These are phyloP conservation scores for Endomychus coccineus DNA, from an alignment of 2,888 invertebrate genomes.

Conservation along the genomic window DNA sequence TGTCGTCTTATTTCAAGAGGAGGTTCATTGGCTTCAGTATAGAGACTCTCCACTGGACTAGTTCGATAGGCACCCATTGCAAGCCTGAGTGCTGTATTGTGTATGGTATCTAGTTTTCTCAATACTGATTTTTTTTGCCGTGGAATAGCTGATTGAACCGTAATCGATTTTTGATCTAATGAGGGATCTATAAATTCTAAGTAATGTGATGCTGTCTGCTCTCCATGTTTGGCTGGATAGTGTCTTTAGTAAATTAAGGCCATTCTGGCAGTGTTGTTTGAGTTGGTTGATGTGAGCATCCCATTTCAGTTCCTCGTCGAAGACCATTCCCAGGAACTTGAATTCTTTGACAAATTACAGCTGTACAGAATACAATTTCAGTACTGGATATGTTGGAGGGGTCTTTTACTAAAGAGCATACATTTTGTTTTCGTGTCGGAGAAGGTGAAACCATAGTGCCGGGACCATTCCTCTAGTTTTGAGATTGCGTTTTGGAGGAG, in stretches of 20 bases:
- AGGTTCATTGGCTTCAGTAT: conserved; percentile 2
- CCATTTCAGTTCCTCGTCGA: conserved; percentile 18
- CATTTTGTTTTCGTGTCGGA: conserved; percentile 12
- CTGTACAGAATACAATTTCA: too few relatives aligned
- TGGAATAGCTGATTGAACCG: background rate
- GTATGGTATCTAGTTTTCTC: background rate
- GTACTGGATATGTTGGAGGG: too few relatives aligned
- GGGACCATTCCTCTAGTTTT: conserved; percentile 10
- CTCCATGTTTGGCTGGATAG: conserved; percentile 1
- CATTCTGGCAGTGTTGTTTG: background rate
- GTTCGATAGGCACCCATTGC: conserved; percentile 1
- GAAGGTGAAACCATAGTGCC: conserved; percentile 15
- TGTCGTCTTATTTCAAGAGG: conserved; percentile 2
- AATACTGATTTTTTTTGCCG: conserved; percentile 2
- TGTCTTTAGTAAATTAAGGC: conserved; percentile 4
- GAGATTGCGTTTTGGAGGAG: conserved; percentile 14
- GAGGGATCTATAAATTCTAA: conserved; percentile 4
- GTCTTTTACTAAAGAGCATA: background rate
- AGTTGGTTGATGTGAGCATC: conserved; percentile 14
- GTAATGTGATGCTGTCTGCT: conserved; percentile 2
- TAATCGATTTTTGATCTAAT: conserved; percentile 7
- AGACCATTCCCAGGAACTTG: conserved; percentile 15
- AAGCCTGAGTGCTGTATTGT: conserved; percentile 3
- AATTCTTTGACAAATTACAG: too few relatives aligned
- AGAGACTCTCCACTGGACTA: conserved; percentile 1